These are phyloP conservation scores for Nothobranchius furzeri DNA, from an alignment of 2,113 vertebrate species.

Conservation along the genomic window DNA sequence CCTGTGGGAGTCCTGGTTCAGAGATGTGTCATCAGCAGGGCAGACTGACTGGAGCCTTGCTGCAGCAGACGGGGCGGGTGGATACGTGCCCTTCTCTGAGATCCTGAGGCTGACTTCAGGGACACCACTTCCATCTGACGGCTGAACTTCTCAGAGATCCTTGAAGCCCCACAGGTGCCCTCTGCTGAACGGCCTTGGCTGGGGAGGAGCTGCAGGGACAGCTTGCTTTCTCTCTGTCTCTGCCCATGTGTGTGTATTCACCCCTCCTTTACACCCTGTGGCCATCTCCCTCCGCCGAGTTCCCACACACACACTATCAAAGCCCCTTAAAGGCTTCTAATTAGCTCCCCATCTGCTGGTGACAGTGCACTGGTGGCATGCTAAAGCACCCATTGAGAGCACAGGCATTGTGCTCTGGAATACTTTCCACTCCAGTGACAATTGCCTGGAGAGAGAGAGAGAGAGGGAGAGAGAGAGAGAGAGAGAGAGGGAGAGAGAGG, in stretches of 20 bases:
- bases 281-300: conserved; percentile 78
- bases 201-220: conserved; percentile 37
- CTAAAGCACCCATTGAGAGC: conserved; percentile 84
- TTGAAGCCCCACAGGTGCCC: conserved; percentile 66
- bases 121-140: conserved; percentile 50
- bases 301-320: conserved; percentile 87
- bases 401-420: conserved; percentile 81
- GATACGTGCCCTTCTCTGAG: conserved; percentile 31
- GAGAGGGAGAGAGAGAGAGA: too few species aligned
- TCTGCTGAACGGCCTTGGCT: conserved; percentile 53
- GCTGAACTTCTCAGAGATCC: conserved; percentile 43
- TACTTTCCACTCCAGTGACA: conserved; percentile 86
- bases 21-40: conserved; percentile 70
- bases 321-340: conserved; percentile 86
- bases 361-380: conserved; percentile 85
- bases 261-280: conserved; percentile 67
- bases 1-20: conserved; percentile 74
- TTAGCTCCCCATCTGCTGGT: conserved; percentile 88
- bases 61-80: conserved; percentile 43
- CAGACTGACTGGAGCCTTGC: conserved; percentile 69
- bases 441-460: conserved; percentile 79
- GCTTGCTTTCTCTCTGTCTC: conserved; percentile 41
- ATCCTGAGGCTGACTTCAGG: conserved; percentile 38
- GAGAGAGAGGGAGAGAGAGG: too few species aligned
- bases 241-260: conserved; percentile 54